Conservation (phyloP, 2,797 vertebrate genomes). For the Falco berigora region DNA sequence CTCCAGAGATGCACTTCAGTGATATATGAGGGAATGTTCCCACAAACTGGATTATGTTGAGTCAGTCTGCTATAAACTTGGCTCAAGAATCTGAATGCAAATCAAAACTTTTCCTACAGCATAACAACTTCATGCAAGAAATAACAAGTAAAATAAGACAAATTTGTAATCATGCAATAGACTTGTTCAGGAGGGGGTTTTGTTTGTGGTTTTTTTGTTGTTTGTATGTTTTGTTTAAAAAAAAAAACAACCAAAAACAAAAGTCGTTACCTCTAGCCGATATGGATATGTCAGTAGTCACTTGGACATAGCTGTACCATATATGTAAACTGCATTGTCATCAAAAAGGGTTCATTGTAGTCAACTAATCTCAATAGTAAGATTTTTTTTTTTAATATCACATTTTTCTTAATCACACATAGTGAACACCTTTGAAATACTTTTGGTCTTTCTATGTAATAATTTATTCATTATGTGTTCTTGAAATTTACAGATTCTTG, state of each 20-base stretch:
- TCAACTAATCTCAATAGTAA: background rate
- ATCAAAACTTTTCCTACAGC: background rate
- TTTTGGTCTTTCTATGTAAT: background rate
- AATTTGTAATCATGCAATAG: background rate
- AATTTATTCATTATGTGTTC: background rate
- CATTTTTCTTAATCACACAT: rapidly evolving
- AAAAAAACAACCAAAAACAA: too few relatives aligned
- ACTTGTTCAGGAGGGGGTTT: background rate
- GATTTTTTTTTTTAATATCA: background rate
- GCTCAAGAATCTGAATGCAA: background rate
- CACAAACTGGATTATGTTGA: background rate
- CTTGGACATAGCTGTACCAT: background rate
- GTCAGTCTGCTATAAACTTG: background rate
- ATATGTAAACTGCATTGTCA: background rate
- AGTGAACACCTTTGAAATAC: background rate
- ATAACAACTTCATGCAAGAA: background rate
- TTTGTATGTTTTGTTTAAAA: too few relatives aligned
- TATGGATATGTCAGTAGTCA: background rate
- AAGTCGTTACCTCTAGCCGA: background rate
- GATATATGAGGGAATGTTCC: background rate
- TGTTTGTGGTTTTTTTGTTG: too few relatives aligned
- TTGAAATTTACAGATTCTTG: background rate
- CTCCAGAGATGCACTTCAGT: background rate
- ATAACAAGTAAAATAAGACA: background rate
- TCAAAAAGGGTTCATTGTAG: background rate